Base-by-base conservation (phyloP, 1,140 invertebrate species). In the Drosophila albomicans region DNA sequence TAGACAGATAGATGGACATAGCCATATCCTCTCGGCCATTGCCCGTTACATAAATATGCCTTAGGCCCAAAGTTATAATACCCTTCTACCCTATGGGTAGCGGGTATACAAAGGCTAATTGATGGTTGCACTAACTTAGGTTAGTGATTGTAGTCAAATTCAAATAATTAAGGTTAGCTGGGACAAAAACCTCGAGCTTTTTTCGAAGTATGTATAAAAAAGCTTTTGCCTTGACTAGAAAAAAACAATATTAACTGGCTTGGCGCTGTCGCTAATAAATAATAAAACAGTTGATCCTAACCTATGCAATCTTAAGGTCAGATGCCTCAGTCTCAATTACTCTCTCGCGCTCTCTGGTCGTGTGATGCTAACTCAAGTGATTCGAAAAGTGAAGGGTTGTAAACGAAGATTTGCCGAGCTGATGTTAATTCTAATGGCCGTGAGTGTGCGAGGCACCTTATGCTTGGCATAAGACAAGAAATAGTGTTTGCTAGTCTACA, bases 361-460 rank as follows among this genome's bases (percentile, higher is more conserved):
- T 59, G 5, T 61, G 8, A 54, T 28, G 20, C 25, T 25, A 13
- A 13, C 65, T 13, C 45, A 10, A 41, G 38, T 49, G 10, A 38
- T 48, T 57, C 71, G 57, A 74, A 88, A 86, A 86, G 82, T 86
- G 82, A 86, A 77, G 79, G 82, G 84, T 79, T 82, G 76, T 75
- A 88, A 63, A 79, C 70, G 32, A 32, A 59, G 43, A 68, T 82
- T 81, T 82, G 74, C 78, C 28, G 64, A 66, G 69, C 49, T 35
- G 67, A 48, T 45, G 54, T 59, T 78, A 63, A 65, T 70, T 68
- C 52, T 59, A 49, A 54, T 82, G 82, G 75, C 81, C 81, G 48
- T 10, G 41, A 13, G 35, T 38, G 62, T 45, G 43, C 32, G 28
- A 46, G 38, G 5, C 8, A 30, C 8, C 35, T 82, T 72, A 84